Evolutionary conservation across 2,888 invertebrate species (phyloP), one percentile per base, ranked within the genome.

Genomic region (Lepeophtheirus nordmannii): DNA sequence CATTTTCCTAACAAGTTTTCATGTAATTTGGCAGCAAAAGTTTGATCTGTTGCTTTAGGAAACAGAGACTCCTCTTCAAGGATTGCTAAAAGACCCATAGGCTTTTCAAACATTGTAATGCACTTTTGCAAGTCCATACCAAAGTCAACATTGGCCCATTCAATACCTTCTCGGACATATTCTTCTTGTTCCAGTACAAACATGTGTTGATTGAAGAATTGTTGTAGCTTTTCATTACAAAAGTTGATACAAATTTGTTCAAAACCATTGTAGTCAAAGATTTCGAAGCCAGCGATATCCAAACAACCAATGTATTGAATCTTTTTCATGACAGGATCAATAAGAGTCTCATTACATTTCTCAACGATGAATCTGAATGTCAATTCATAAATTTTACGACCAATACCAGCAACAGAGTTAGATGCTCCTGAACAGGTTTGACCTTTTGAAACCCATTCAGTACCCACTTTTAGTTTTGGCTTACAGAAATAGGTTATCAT

Each of bases 41-140:
- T 94, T 80, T 83, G 86, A 79, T 98, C 98, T 73, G 93, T 90
- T 76, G 97, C 97, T 83, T 98, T 98, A 79, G 98, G 98, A 87
- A 98, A 98, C 93, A 98, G 97, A 89, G 94, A 96, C 82, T 98
- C 97, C 86, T 98, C 98, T 82, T 98, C 98, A 83, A 98, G 90
- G 81, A 98, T 98, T 81, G 97, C 97, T 79, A 98, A 84, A 84
- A 98, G 94, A 85, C 97, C 97, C 91, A 98, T 91, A 75, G 97
- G 97, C 96, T 89, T 90, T 81, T 90, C 90, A 76, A 90, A 89
- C 74, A 93, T 82, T 78, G 92, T 91, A 80, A 93, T 93, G 83
- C 91, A 91, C 78, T 89, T 88, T 74, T 86, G 84, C 70, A 80
- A 73, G 71, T 81, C 80, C 73, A 80, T 76, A 70, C 80, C 80